Conservation (phyloP, 2,888 invertebrate species). For the Prenolepis imparis region DNA sequence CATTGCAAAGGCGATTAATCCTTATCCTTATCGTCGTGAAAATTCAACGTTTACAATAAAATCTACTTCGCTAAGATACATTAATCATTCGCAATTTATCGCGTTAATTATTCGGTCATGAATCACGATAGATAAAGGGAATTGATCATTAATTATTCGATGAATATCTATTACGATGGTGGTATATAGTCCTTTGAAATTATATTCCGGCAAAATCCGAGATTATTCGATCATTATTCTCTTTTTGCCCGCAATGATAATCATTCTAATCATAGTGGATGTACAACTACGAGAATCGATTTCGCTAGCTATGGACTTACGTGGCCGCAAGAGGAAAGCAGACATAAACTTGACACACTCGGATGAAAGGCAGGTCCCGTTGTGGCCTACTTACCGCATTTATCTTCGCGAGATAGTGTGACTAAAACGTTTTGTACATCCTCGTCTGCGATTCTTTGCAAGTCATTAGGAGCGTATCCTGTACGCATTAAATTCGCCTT, state of each 20-base stretch:
- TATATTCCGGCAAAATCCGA: neutral
- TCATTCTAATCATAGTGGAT: conserved; percentile 11
- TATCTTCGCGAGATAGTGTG: conserved; percentile 61
- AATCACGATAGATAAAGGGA: neutral
- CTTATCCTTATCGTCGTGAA: neutral
- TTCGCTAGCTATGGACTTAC: conserved; percentile 63
- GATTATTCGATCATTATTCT: conserved; percentile 4
- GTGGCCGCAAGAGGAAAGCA: conserved; percentile 66
- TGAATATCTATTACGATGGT: neutral
- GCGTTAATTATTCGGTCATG: neutral
- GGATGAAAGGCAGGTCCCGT: conserved; percentile 85
- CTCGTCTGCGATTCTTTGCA: conserved; percentile 14
- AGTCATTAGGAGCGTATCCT: conserved; percentile 20
- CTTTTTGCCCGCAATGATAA: neutral
- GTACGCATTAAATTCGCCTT: neutral
- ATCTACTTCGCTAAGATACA: neutral
- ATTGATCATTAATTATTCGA: neutral
- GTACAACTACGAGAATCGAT: conserved; percentile 65
- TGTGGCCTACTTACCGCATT: conserved; percentile 84
- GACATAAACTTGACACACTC: conserved; percentile 79
- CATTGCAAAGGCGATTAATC: neutral
- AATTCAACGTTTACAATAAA: neutral
- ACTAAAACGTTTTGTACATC: conserved; percentile 44
- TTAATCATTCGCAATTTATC: neutral
- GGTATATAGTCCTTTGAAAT: neutral